Conservation (phyloP, 1,140 invertebrate genomes). For the Eciton burchellii region DNA sequence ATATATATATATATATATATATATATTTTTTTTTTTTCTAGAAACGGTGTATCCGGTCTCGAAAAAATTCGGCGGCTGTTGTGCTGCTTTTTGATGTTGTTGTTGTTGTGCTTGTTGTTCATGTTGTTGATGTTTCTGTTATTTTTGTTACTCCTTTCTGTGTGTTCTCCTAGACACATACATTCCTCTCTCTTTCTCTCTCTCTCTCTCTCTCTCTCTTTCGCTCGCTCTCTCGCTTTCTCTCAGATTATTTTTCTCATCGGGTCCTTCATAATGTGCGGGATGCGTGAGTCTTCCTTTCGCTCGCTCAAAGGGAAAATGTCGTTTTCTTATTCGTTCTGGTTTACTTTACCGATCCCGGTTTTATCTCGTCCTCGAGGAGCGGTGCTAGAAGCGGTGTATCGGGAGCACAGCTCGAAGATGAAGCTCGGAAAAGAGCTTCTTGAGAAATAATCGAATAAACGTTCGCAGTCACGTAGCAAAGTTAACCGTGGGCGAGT, state of each 20-base stretch:
- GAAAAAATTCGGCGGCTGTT: slow-evolving; percentile 42
- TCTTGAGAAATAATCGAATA: slow-evolving; percentile 43
- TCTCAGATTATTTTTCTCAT: slow-evolving; percentile 48
- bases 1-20: slow-evolving; percentile 34
- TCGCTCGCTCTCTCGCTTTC: slow-evolving; percentile 44
- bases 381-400: slow-evolving; percentile 12
- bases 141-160: slow-evolving; percentile 43
- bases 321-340: slow-evolving; percentile 46
- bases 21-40: slow-evolving; percentile 48
- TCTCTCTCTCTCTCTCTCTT: slow-evolving; percentile 35
- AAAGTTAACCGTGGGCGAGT: slow-evolving; percentile 24
- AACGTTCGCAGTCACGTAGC: slow-evolving; percentile 41
- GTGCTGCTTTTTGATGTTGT: slow-evolving; percentile 50
- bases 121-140: slow-evolving; percentile 62
- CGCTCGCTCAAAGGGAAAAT: slow-evolving; percentile 47
- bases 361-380: slow-evolving; percentile 47
- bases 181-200: slow-evolving; percentile 40
- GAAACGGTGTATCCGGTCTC: slow-evolving; percentile 39
- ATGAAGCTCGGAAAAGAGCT: slow-evolving; percentile 36
- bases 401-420: slow-evolving; percentile 29
- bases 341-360: slow-evolving; percentile 41
- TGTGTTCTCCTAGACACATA: slow-evolving; percentile 33
- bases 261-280: slow-evolving; percentile 56
- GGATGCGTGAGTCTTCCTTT: slow-evolving; percentile 68
- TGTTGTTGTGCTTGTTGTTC: slow-evolving; percentile 66